A percentile compares a stretch with the other conserved stretches of the same genome.
These are phyloP conservation scores for Mus caroli DNA, from an alignment of 2,797 vertebrate genomes.

Conservation along the genomic window DNA sequence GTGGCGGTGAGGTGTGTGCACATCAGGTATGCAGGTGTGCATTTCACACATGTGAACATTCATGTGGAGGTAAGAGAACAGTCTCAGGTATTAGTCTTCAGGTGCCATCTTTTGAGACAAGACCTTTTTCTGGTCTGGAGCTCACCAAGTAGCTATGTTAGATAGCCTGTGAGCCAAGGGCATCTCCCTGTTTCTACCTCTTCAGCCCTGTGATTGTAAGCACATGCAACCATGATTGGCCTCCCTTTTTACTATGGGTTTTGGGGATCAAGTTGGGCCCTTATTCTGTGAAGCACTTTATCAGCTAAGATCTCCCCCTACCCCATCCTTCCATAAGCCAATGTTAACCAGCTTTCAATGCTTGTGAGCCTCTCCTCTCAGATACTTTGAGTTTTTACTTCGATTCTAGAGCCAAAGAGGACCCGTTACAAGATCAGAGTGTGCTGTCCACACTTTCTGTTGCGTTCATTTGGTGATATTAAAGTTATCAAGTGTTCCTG, in stretches of 20 bases:
- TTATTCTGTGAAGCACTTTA: neutral
- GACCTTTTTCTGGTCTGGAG: neutral
- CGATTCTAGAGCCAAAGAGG: neutral
- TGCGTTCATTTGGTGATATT: neutral
- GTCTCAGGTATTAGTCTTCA: neutral
- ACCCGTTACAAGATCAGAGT: neutral
- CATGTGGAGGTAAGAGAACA: neutral
- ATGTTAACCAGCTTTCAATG: neutral
- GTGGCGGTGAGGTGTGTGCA: neutral
- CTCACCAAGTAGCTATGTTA: neutral
- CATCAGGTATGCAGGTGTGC: neutral
- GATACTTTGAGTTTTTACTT: conserved; percentile 31
- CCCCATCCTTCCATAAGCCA: neutral
- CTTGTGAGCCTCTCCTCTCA: neutral
- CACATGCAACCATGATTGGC: neutral
- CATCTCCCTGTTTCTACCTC: neutral
- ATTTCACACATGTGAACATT: neutral
- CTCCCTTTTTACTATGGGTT: neutral
- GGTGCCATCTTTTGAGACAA: neutral
- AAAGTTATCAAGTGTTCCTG: neutral
- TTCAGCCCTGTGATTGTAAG: neutral
- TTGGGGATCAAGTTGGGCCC: neutral
- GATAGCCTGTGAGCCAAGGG: neutral
- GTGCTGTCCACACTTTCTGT: neutral
- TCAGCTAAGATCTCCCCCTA: neutral